Evolutionary conservation across 2,797 vertebrate genomes (phyloP).

Genomic region (Margarornis squamiger): DNA sequence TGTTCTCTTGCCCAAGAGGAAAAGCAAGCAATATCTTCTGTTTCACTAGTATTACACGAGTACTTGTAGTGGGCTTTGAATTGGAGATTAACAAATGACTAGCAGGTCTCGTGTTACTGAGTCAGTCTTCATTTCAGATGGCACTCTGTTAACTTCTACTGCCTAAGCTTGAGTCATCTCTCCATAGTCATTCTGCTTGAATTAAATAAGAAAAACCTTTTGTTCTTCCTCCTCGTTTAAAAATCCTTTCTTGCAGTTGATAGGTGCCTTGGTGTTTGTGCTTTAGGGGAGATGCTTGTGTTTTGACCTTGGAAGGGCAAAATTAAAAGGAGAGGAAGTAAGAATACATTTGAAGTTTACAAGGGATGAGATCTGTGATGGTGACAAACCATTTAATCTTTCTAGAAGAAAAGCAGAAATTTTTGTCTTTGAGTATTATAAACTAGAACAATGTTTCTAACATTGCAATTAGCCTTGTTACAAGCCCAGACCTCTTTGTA

Average conservation of each 20-base stretch:
- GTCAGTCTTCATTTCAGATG: conserved; percentile 36
- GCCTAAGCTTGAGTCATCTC: conserved; percentile 28
- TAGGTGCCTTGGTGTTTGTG: background rate
- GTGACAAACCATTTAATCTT: background rate
- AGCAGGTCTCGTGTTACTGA: conserved; percentile 31
- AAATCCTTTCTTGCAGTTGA: background rate
- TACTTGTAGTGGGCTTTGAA: background rate
- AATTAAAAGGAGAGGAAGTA: background rate
- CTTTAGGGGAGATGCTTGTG: background rate
- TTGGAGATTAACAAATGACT: background rate
- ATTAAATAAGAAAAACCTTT: background rate
- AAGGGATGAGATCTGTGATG: background rate
- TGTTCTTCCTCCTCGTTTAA: background rate
- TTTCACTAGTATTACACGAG: background rate
- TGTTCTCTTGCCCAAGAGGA: background rate
- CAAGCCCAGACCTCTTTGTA: background rate
- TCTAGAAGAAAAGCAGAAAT: background rate
- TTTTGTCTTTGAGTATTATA: background rate
- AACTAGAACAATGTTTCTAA: background rate
- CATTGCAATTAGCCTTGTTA: background rate
- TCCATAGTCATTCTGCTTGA: background rate
- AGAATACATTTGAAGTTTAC: background rate
- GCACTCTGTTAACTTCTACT: background rate
- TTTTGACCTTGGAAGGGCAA: background rate
- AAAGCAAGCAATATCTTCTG: background rate